Percentiles rank a stretch among this genome's conserved stretches.
These are phyloP conservation scores for Cardinalis cardinalis DNA, from an alignment of 2,113 vertebrate species.

Conservation along the genomic window DNA sequence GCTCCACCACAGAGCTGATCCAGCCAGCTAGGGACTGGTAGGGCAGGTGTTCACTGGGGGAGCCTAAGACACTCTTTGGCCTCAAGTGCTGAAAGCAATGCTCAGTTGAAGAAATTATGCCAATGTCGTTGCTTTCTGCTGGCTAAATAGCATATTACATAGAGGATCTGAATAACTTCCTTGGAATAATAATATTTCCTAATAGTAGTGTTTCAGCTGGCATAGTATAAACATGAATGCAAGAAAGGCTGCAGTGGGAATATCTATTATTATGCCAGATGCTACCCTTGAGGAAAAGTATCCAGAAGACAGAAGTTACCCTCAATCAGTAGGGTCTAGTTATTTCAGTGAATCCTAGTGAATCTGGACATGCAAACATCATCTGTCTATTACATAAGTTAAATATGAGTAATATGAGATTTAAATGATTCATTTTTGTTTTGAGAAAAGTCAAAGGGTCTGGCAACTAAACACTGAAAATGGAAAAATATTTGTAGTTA, in stretches of 20 bases:
- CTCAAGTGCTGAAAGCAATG: background rate
- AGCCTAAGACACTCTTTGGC: background rate
- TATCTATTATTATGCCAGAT: background rate
- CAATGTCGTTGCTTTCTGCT: background rate
- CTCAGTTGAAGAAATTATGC: background rate
- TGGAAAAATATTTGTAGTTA: background rate
- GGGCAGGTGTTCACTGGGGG: background rate
- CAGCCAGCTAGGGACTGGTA: fast-evolving
- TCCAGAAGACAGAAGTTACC: background rate
- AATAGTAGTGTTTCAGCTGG: background rate
- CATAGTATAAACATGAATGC: background rate
- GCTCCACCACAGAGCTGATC: background rate
- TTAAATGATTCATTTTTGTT: background rate
- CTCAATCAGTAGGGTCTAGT: background rate
- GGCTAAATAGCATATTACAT: background rate
- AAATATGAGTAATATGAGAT: background rate
- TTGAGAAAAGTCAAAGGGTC: background rate
- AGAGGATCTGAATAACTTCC: background rate
- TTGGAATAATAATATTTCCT: background rate
- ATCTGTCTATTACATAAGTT: background rate
- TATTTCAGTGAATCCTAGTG: background rate
- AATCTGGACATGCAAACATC: background rate
- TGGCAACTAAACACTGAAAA: background rate
- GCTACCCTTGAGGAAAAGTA: background rate
- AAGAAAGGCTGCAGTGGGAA: background rate